These are phyloP conservation scores for Carabus problematicus DNA, from an alignment of 2,888 invertebrate genomes.

Conservation along the genomic window DNA sequence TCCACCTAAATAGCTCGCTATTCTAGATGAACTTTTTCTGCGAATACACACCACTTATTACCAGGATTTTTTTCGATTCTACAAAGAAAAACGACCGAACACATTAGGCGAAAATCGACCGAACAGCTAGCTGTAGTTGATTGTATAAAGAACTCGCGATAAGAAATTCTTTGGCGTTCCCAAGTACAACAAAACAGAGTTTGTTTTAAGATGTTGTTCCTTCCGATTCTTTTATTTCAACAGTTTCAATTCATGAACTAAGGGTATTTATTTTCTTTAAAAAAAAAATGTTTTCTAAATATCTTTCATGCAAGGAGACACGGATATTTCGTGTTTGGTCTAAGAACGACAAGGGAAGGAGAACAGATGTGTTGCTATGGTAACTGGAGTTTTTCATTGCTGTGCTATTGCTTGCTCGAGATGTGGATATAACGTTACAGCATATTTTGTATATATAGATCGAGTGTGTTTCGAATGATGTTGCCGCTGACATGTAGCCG, in stretches of 20 bases:
- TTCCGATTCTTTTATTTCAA: constrained; percentile 12
- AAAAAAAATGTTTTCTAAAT: neutral
- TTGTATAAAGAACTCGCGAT: neutral
- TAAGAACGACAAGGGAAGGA: neutral
- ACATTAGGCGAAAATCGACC: constrained; percentile 11
- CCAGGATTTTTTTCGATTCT: no score
- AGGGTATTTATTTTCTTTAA: constrained; percentile 13
- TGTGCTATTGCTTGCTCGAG: no score
- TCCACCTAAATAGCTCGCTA: no score
- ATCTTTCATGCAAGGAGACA: neutral
- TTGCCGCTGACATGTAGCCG: no score
- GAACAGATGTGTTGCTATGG: constrained; percentile 6
- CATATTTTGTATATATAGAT: no score
- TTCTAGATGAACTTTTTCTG: no score
- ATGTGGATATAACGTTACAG: no score
- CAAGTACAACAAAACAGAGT: constrained; percentile 4
- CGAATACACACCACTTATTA: no score
- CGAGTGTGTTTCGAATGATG: no score
- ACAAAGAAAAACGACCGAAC: neutral
- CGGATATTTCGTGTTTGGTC: constrained; percentile 3
- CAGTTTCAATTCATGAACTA: constrained; percentile 15
- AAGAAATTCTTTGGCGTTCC: neutral
- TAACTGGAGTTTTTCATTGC: neutral
- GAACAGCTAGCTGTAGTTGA: neutral
- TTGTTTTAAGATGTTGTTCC: constrained; percentile 5